Evolutionary conservation across 2,888 invertebrate species (phyloP), one percentile per base, ranked within the genome.

Genomic region (Eristalinus sepulchralis): DNA sequence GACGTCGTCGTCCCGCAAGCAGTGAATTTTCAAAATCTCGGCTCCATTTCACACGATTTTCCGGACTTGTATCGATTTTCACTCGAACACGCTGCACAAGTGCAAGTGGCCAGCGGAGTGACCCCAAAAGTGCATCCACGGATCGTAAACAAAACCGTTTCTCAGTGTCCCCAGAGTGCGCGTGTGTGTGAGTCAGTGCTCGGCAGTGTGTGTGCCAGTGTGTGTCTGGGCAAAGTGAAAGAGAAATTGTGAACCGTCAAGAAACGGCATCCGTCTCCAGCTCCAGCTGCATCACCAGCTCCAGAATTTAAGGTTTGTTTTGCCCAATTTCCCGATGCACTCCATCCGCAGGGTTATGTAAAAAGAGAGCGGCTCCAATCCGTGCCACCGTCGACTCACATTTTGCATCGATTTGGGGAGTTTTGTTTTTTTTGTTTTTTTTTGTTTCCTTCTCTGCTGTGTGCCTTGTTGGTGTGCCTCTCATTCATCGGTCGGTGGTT

Each of bases 281-380:
- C 13, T 39, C 39, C 39, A 39, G 39, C 17, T 47, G 9, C 57
- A 57, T 11, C 22, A 11, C 6, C 57, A 57, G 24, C 9, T 77
- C 64, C 59, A 60, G 63, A 68, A 55, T 70, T 82, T 36, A 62
- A 85, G 85, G 85, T 85, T 82, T 85, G 85, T 81, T 76, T 39
- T 75, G 22, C 68, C 33, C 22, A 66, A 31, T 67, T 75, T 75
- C 27, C 62, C 33, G 10, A 4, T 70, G 20, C 10, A 36, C 33
- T 59, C 33, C 10, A 9, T 34, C 10, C 24, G 36, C 24, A n/a
- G 36, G 60, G 34, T 72, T 66, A 79, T 79, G 71, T n/a, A 79
- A 72, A 66, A 33, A 57, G 68, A 66, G 63, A 72, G 60, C 57
- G 53, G n/a, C 8, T 57, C 27, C 2, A 57, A 4, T 71, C n/a